Evolutionary conservation across 1,140 invertebrate genomes (phyloP).

Genomic region (Neodiprion virginianus): DNA sequence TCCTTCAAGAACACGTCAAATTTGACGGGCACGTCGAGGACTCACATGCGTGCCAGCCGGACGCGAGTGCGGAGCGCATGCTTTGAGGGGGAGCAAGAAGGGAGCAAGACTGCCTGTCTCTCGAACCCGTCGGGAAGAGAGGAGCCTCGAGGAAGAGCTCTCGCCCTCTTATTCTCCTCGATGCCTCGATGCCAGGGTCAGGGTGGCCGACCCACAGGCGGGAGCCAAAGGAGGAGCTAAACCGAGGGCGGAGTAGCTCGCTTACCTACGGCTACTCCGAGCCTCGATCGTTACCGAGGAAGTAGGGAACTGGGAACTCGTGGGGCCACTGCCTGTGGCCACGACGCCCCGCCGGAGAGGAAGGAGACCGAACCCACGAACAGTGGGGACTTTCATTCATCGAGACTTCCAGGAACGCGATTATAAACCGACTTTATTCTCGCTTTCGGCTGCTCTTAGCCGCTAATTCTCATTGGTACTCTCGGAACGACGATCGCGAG

Average conservation of each 20-base stretch:
- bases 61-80: constrained; percentile 14
- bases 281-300: too few species aligned
- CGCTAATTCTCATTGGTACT: too few species aligned
- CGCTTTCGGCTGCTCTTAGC: too few species aligned
- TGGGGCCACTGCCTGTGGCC: too few species aligned
- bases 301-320: too few species aligned
- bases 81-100: constrained; percentile 13
- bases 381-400: constrained; percentile 6
- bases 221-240: not conserved
- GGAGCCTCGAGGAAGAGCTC: not conserved
- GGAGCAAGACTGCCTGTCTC: too few species aligned
- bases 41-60: constrained; percentile 26
- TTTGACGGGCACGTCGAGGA: constrained; percentile 12
- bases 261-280: too few species aligned
- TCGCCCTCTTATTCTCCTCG: not conserved
- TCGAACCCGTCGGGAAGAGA: not conserved
- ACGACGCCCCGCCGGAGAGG: too few species aligned
- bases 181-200: not conserved
- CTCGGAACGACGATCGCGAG: too few species aligned
- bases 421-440: too few species aligned
- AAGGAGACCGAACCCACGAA: not conserved
- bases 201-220: not conserved
- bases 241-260: not conserved
- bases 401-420: not conserved
- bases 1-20: constrained; percentile 7